Percentiles rank a stretch among this genome's conserved stretches.
Conservation (phyloP, 2,888 invertebrate species). For the Caenorhabditis uteleia region DNA sequence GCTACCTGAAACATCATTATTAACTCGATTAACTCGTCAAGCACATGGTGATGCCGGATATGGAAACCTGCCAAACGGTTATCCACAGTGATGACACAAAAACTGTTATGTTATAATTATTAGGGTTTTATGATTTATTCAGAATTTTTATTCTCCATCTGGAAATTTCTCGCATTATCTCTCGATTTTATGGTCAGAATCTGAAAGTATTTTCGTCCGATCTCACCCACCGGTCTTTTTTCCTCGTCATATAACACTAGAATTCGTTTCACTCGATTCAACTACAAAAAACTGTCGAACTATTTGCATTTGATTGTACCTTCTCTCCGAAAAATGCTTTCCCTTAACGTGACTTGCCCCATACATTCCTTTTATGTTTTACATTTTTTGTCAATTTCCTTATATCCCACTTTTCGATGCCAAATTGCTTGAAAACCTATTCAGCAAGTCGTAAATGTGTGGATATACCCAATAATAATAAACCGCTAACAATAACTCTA, state of each 20-base stretch:
- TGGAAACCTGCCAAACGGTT: slow-evolving; percentile 39
- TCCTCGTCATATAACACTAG: slow-evolving; percentile 30
- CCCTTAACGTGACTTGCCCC: slow-evolving; percentile 6
- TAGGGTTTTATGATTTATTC: background rate
- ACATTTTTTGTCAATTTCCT: background rate
- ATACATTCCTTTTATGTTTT: slow-evolving; percentile 9
- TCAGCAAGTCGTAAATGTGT: background rate
- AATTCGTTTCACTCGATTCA: background rate
- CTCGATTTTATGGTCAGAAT: background rate
- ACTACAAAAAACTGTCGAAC: background rate
- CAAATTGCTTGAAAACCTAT: background rate
- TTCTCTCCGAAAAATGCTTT: slow-evolving; percentile 1
- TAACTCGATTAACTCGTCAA: slow-evolving; percentile 32
- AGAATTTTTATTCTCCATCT: slow-evolving; percentile 4
- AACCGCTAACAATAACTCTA: background rate
- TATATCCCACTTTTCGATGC: background rate
- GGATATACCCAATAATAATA: background rate
- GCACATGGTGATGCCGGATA: slow-evolving; percentile 23
- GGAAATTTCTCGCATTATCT: background rate
- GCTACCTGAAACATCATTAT: slow-evolving; percentile 35
- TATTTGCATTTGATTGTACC: background rate
- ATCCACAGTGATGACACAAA: slow-evolving; percentile 23
- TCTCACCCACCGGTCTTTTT: slow-evolving; percentile 41
- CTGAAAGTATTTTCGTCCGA: slow-evolving; percentile 3
- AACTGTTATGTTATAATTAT: background rate